Evolutionary conservation across 2,797 vertebrate species (phyloP).

Genomic region (Chiloscyllium punctatum): DNA sequence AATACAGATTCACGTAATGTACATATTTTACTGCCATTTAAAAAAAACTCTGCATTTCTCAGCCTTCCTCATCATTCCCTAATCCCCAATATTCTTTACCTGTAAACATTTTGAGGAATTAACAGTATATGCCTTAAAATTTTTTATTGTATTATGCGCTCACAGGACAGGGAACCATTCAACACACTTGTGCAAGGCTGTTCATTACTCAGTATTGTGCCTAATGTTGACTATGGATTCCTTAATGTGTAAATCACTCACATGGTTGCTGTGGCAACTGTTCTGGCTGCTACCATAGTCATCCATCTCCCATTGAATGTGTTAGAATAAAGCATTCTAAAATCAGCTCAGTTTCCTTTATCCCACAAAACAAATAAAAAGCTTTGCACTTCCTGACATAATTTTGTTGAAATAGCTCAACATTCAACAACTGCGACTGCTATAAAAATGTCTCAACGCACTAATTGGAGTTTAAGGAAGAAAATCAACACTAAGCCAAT

Average conservation of each 20-base stretch:
- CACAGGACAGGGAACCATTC: background rate
- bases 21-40: background rate
- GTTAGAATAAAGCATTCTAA: background rate
- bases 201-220: background rate
- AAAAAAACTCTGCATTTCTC: background rate
- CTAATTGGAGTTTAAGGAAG: background rate
- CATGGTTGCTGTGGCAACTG: conserved; percentile 2
- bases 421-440: background rate
- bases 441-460: background rate
- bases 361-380: background rate
- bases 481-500: background rate
- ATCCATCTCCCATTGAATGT: background rate
- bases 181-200: background rate
- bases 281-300: background rate
- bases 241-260: background rate
- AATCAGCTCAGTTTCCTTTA: background rate
- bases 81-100: background rate
- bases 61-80: background rate
- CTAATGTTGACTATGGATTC: background rate
- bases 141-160: background rate
- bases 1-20: background rate
- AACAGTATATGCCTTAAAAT: background rate
- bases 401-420: background rate
- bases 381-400: background rate
- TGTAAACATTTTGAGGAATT: background rate